These are phyloP conservation scores for Drosophila simulans DNA, from an alignment of 1,140 invertebrate species.

Conservation along the genomic window DNA sequence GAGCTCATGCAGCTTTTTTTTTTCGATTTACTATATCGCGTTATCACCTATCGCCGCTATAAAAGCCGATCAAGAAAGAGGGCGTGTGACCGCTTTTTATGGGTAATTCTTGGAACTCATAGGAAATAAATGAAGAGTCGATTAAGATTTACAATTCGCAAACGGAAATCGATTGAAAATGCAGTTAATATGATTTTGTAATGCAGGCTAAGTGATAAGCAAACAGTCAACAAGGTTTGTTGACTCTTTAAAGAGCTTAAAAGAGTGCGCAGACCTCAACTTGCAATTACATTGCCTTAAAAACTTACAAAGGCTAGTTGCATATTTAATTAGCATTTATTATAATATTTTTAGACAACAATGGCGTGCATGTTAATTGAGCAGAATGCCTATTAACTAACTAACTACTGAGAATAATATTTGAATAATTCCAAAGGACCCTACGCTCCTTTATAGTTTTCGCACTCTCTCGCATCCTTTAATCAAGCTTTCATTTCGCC, in stretches of 20 bases:
- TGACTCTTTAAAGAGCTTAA: background rate
- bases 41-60: slow-evolving; percentile 36
- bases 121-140: slow-evolving; percentile 24
- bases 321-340: slow-evolving; percentile 28
- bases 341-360: background rate
- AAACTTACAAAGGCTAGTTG: slow-evolving; percentile 4
- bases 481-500: slow-evolving; percentile 54
- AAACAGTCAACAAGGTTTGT: slow-evolving; percentile 11
- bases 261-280: too few relatives aligned
- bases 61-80: slow-evolving; percentile 52
- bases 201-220: slow-evolving; percentile 20
- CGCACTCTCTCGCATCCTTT: slow-evolving; percentile 4
- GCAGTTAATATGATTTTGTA: slow-evolving; percentile 15
- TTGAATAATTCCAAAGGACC: background rate
- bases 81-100: slow-evolving; percentile 43
- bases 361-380: background rate
- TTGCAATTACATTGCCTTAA: background rate
- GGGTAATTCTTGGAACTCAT: slow-evolving; percentile 40
- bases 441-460: slow-evolving; percentile 22
- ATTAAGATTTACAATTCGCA: slow-evolving; percentile 47
- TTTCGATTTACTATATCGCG: background rate
- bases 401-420: background rate
- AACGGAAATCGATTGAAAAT: slow-evolving; percentile 36
- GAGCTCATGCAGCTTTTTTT: slow-evolving; percentile 56
- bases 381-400: background rate